Evolutionary conservation across 2,888 invertebrate species (phyloP), one percentile per base, ranked within the genome.

Genomic region (Nephrocerus scutellatus): DNA sequence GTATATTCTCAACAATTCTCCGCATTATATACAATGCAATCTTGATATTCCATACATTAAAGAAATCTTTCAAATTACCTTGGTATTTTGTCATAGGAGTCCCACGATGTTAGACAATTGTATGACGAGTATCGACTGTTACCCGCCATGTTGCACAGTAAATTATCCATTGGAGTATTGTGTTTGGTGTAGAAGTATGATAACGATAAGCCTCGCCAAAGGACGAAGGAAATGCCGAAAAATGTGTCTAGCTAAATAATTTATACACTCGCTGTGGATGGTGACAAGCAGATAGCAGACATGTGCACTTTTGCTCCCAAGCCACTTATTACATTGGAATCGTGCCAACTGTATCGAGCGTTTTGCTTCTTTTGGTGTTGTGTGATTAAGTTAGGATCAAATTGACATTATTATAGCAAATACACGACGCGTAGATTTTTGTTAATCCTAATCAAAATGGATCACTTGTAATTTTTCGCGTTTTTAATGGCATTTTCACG

Each of bases 41-140:
- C n/a, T n/a, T n/a, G n/a, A n/a, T n/a, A n/a, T n/a, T n/a, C n/a
- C n/a, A n/a, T n/a, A n/a, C n/a, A n/a, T n/a, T n/a, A n/a, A n/a
- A n/a, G n/a, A n/a, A n/a, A n/a, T n/a, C n/a, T n/a, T n/a, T n/a
- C 9, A 38, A 52, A 60, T 60, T 57, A 88, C 89, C 88, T 87
- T 56, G 89, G 88, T 71, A 89, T 88, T 65, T 76, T 80, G 68
- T 89, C 89, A 72, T 88, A 89, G 70, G 87, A 88, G 72, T 88
- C 88, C 88, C 87, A 88, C 67, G 85, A 84, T 48, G 84, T 84
- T 61, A 88, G 75, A 70, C 88, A 88, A 72, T 87, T 88, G 72
- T 88, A 88, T 45, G 87, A 87, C 69, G 82, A 86, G 74, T 87
- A 85, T 72, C 85, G 79, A 73, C 82, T 85, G 54, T 83, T 80